Conservation (phyloP, 2,888 invertebrate species). For the Cyaniris semiargus region DNA sequence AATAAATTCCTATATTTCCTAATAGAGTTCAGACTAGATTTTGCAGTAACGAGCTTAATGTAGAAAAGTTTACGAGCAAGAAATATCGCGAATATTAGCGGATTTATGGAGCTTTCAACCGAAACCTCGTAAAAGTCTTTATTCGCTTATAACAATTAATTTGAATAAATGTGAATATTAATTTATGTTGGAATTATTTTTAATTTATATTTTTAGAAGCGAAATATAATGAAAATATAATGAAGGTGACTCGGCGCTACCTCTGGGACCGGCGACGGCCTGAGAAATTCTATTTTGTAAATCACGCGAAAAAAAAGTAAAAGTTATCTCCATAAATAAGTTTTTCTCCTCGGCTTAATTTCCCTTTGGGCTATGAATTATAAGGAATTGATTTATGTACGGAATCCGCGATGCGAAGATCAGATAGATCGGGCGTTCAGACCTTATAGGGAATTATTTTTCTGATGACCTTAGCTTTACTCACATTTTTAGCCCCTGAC, state of each 20-base stretch:
- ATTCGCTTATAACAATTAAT: background rate
- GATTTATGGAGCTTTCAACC: background rate
- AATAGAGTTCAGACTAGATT: background rate
- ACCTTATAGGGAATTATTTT: background rate
- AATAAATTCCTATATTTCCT: no score
- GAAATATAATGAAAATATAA: background rate
- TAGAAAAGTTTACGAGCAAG: background rate
- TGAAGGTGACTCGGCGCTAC: background rate
- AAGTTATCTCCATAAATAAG: background rate
- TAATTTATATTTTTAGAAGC: background rate
- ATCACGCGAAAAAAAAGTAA: background rate
- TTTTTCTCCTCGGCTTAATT: background rate
- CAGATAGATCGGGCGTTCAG: background rate
- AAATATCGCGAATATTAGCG: background rate
- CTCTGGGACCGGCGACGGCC: background rate
- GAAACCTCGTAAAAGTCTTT: background rate
- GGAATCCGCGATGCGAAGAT: background rate
- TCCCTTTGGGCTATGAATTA: background rate
- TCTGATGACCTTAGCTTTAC: background rate
- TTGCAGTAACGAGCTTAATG: background rate
- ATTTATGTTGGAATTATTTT: background rate
- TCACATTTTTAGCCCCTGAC: no score
- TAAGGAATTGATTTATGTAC: conserved; percentile 6
- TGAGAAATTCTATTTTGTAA: background rate
- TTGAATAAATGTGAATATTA: background rate